Base-by-base conservation (phyloP, 1,140 invertebrate species). In the Pemphigus obesinymphae region DNA sequence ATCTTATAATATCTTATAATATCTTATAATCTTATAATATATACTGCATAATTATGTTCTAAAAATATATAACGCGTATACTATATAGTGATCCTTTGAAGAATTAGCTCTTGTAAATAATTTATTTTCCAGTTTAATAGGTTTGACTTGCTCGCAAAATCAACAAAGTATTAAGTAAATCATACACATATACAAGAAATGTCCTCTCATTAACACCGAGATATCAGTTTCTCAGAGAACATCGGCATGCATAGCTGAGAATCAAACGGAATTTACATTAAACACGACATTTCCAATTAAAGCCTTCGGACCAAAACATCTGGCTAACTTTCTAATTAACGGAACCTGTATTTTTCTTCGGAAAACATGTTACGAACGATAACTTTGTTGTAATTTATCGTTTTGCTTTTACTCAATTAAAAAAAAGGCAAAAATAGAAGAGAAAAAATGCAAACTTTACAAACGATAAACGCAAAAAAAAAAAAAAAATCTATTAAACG, bases 401-500 rank as follows among this genome's bases (percentile, higher is more conserved):
- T 80, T 80, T 80, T 61, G 15, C 37, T 80, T 48, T 73, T 73
- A 48, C 43, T 48, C 70, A 73, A 73, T 50, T 48, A 73, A 70
- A 70, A 40, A 43, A 26, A 73, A 73, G n/a, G n/a, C n/a, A n/a
- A 45, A 48, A 72, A 72, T n/a, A 34, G n/a, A n/a, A n/a, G n/a
- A n/a, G n/a, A 73, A 73, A 31, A 10, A 61, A 48, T 29, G 10
- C 13, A 0, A 58, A 63, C 34, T 43, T 63, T 23, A 11, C 40
- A 63, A 80, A 80, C 37, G 37, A 55, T 26, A 40, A 40, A 43
- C 43, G 53, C 0, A n/a, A 50, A 20, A 50, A 66, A 15, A 66
- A n/a, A 48, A 45, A 29, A 80, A 63, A 80, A 40, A 80, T 63
- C 55, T 80, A 80, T 80, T 80, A 61, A 78, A 80, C 58, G 45